These are phyloP conservation scores for Agrochola macilenta DNA, from an alignment of 2,888 invertebrate species.

Conservation along the genomic window DNA sequence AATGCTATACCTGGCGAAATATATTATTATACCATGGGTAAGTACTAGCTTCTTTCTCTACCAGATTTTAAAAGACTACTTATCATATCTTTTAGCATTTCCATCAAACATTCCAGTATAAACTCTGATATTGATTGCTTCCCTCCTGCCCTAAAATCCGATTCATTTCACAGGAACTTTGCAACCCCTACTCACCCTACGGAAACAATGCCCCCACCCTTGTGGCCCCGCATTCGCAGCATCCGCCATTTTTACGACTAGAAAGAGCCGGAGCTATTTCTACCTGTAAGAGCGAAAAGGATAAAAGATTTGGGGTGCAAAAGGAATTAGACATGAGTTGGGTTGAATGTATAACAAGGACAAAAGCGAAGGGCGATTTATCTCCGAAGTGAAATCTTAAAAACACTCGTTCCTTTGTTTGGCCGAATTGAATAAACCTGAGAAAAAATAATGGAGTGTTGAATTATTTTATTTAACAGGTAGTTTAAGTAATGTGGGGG, in stretches of 20 bases:
- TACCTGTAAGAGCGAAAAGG: slow-evolving; percentile 56
- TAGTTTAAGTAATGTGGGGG: slow-evolving; percentile 10
- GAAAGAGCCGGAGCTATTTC: slow-evolving; percentile 64
- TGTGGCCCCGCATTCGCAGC: slow-evolving; percentile 78
- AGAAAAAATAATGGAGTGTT: slow-evolving; percentile 47
- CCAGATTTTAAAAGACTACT: background rate
- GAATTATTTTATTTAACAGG: slow-evolving; percentile 46
- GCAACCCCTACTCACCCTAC: slow-evolving; percentile 80
- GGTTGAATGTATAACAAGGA: slow-evolving; percentile 80
- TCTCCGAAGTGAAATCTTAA: slow-evolving; percentile 70
- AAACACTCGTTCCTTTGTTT: slow-evolving; percentile 62
- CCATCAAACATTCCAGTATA: slow-evolving; percentile 57
- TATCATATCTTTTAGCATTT: background rate
- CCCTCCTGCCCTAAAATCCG: slow-evolving; percentile 78
- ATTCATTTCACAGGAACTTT: slow-evolving; percentile 81
- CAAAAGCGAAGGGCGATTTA: slow-evolving; percentile 76
- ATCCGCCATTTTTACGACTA: slow-evolving; percentile 86
- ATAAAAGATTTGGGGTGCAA: slow-evolving; percentile 74
- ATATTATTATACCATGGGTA: too few species aligned
- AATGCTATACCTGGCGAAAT: too few species aligned
- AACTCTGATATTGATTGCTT: slow-evolving; percentile 76
- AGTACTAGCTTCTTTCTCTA: background rate
- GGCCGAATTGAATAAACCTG: slow-evolving; percentile 39
- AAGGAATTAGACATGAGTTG: slow-evolving; percentile 77
- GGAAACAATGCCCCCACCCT: slow-evolving; percentile 75